Evolutionary conservation across 2,888 invertebrate genomes (phyloP).

Genomic region (Drosophila antonietae): DNA sequence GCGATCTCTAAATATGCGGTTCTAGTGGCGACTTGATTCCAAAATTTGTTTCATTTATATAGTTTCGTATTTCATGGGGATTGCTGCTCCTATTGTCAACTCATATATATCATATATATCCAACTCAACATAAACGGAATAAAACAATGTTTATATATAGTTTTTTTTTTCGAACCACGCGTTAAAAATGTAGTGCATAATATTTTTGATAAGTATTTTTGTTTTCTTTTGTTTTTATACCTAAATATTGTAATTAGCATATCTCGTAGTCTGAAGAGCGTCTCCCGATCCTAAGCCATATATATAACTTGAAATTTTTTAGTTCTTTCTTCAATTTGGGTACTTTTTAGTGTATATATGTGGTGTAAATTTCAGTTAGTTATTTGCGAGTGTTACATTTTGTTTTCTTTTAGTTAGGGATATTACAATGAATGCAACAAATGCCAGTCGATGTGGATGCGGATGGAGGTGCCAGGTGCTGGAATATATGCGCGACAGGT

Average conservation of each 20-base stretch:
- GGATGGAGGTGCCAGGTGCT: conserved; percentile 23
- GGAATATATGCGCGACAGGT: conserved; percentile 7
- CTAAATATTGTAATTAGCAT: conserved; percentile 72
- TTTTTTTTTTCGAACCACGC: conserved; percentile 59
- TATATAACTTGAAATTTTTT: conserved; percentile 52
- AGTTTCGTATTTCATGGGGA: conserved; percentile 7
- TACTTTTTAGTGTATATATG: conserved; percentile 24
- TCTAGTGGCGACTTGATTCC: conserved; percentile 67
- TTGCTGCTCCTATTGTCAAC: conserved; percentile 11
- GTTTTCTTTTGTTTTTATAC: conserved; percentile 43
- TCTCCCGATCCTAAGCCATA: conserved; percentile 42
- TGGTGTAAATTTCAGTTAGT: conserved; percentile 15
- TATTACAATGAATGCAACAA: conserved; percentile 25
- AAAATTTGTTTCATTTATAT: conserved; percentile 21
- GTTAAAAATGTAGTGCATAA: conserved; percentile 72
- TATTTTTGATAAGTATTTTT: conserved; percentile 68
- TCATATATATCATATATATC: conserved; percentile 18
- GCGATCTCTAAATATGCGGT: conserved; percentile 62
- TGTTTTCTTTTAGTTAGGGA: conserved; percentile 2
- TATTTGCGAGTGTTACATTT: conserved; percentile 16
- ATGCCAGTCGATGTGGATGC: conserved; percentile 6
- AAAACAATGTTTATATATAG: conserved; percentile 47
- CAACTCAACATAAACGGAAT: conserved; percentile 67
- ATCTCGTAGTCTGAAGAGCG: conserved; percentile 51
- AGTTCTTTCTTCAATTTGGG: conserved; percentile 36